Conservation (phyloP, 2,797 vertebrate species). For the Hyperoplus immaculatus region DNA sequence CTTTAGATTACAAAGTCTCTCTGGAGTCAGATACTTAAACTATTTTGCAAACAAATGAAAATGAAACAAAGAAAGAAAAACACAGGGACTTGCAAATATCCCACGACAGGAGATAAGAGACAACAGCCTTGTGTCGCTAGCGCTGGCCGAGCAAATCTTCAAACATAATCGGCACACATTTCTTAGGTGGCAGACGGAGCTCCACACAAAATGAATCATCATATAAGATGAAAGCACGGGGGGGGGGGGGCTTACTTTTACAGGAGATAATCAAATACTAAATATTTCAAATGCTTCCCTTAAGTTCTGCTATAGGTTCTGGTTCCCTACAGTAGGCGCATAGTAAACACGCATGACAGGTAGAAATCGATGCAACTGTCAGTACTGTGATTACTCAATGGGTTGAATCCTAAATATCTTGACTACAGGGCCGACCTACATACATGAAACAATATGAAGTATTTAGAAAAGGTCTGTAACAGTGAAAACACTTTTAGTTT, state of each 20-base stretch:
- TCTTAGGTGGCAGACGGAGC: slow-evolving; percentile 70
- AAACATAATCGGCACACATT: slow-evolving; percentile 68
- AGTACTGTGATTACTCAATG: not conserved
- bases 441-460: not conserved
- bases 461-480: not conserved
- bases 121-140: slow-evolving; percentile 51
- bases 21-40: slow-evolving; percentile 56
- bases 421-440: not conserved
- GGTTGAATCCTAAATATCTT: not conserved
- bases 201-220: slow-evolving; percentile 74
- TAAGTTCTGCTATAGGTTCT: not conserved
- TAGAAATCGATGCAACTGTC: not conserved
- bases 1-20: slow-evolving; percentile 37
- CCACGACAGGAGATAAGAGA: slow-evolving; percentile 65
- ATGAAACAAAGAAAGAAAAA: slow-evolving; percentile 7
- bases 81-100: slow-evolving; percentile 49
- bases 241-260: slow-evolving; percentile 22
- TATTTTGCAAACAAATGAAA: slow-evolving; percentile 55
- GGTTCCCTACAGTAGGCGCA: slow-evolving; percentile 22
- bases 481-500: not conserved
- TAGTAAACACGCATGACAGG: not conserved
- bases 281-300: slow-evolving; percentile 29
- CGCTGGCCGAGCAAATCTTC: slow-evolving; percentile 54
- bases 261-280: slow-evolving; percentile 44
- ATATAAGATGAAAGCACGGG: slow-evolving; percentile 66